Conservation (phyloP, 2,888 invertebrate genomes). For the Apomyelois bistriatella region DNA sequence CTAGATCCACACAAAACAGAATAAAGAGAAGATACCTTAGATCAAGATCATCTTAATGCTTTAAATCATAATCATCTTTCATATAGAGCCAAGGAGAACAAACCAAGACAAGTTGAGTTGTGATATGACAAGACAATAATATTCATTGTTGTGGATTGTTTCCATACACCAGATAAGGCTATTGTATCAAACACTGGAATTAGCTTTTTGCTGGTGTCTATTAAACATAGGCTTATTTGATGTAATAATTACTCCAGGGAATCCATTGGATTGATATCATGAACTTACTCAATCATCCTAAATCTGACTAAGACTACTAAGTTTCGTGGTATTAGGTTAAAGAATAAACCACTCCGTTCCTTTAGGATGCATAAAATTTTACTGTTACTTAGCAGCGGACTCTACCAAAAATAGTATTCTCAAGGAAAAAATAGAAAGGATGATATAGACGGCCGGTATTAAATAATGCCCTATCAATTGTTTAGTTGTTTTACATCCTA, state of each 20-base stretch:
- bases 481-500: too few relatives aligned
- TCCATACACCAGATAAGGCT: constrained; percentile 13
- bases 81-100: neutral
- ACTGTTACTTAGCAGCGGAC: too few relatives aligned
- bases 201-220: neutral
- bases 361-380: too few relatives aligned
- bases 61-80: neutral
- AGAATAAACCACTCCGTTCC: too few relatives aligned
- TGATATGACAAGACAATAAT: constrained; percentile 21
- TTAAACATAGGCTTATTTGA: neutral
- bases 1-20: too few relatives aligned
- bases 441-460: too few relatives aligned
- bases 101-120: constrained; percentile 9
- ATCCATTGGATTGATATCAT: neutral
- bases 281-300: neutral
- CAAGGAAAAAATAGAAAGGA: too few relatives aligned
- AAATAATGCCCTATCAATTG: too few relatives aligned
- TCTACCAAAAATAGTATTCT: too few relatives aligned
- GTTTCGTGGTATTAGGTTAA: too few relatives aligned
- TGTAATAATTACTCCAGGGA: neutral
- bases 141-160: constrained; percentile 17
- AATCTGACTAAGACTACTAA: neutral
- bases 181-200: constrained; percentile 5
- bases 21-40: too few relatives aligned
- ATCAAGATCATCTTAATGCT: neutral